Evolutionary conservation across 2,888 invertebrate genomes (phyloP), one percentile per base, ranked within the genome.

Genomic region (Stramonita haemastoma): DNA sequence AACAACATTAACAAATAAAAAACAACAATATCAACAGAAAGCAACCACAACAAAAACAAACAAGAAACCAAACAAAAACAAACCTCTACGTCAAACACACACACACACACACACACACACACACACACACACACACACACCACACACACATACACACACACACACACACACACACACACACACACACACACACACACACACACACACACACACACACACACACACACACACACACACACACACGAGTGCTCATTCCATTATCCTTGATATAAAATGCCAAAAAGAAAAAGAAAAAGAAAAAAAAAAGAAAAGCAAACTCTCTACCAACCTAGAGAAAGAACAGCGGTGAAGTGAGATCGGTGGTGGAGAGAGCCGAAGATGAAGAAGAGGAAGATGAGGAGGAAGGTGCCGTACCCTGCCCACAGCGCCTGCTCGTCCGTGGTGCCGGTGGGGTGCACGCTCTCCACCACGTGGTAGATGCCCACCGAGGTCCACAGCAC

Each of bases 401-500:
- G 86, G 79, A 91, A 92, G n/a, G 91, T 90, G 8, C 91, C 90
- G 87, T 93, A 93, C 46, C 94, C 94, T 0, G 93, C 92, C 87
- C 92, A 92, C 34, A 93, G 88, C 6, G 91, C 93, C 84, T 91
- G 89, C 0, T 90, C 66, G 46, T 89, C 91, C 2, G 91, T 90
- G n/a, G 91, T 86, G 1, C 85, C 90, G 19, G 66, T 88, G 19
- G 87, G 89, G 17, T 83, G 77, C 60, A 90, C 32, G 83, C 88
- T 88, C 84, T 91, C 89, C 17, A 90, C 88, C 70, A 92, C 90
- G 86, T 92, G 90, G 79, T 90, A 92, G 17, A 92, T 81, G 60
- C 94, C 94, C 70, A 92, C 88, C 2, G 91, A 83, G 11, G 91
- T 91, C 93, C 94, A 93, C 85, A 93, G 86, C 8, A 92, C 90